These are phyloP conservation scores for Xiphophorus birchmanni DNA, from an alignment of 2,797 vertebrate genomes.

Conservation along the genomic window DNA sequence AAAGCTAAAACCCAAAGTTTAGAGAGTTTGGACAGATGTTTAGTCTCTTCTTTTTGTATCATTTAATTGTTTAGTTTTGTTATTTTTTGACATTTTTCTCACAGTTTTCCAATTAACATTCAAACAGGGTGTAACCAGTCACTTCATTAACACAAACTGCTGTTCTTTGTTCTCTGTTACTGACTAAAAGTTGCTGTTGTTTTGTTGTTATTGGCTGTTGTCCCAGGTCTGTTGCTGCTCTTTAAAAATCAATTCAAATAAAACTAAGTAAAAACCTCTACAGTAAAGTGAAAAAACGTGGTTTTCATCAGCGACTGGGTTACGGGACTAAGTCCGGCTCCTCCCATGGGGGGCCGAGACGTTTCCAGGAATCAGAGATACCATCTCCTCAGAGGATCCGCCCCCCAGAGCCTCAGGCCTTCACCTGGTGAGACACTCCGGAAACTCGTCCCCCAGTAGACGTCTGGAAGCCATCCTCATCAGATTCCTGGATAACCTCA, in stretches of 20 bases:
- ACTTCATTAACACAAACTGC: background rate
- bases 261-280: background rate
- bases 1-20: background rate
- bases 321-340: background rate
- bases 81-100: background rate
- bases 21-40: background rate
- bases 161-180: background rate
- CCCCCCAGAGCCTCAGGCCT: background rate
- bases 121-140: background rate
- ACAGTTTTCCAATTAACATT: background rate
- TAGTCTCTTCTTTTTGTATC: background rate
- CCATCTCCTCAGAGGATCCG: background rate
- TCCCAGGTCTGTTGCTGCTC: background rate
- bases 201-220: background rate
- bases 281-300: background rate
- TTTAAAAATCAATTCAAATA: background rate
- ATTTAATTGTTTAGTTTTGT: background rate
- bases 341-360: background rate
- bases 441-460: background rate
- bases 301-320: background rate
- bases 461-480: constrained; percentile 2
- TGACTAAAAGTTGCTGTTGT: background rate
- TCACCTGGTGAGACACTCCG: background rate
- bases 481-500: constrained; percentile 11
- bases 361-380: background rate